These are phyloP conservation scores for Petrosia ficiformis DNA, from an alignment of 37 sponge, comb jelly and placozoan genomes.

Conservation along the genomic window DNA sequence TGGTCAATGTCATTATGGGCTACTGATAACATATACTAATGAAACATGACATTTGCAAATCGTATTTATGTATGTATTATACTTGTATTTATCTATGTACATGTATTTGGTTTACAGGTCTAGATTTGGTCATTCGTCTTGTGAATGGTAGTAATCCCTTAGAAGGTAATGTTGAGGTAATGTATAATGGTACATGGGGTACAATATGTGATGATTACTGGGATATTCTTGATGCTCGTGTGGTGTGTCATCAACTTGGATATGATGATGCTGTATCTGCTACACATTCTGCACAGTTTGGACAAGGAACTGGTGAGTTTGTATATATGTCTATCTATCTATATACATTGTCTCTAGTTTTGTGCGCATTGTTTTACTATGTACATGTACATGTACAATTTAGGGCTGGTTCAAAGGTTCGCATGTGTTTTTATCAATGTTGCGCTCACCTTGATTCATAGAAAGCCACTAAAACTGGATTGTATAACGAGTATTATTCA, in stretches of 20 bases:
- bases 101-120: not conserved
- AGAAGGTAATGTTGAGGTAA: constrained; percentile 7
- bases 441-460: no score
- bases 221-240: constrained; percentile 35
- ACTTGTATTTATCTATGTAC: no score
- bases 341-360: constrained; percentile 65
- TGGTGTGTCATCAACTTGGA: constrained; percentile 62
- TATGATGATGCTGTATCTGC: constrained; percentile 30
- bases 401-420: constrained; percentile 6
- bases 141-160: constrained; percentile 6
- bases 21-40: no score
- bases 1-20: no score
- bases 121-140: constrained; percentile 4
- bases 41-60: no score
- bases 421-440: no score
- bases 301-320: constrained; percentile 45
- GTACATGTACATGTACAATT: not conserved
- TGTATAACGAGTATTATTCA: constrained; percentile 47
- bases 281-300: constrained; percentile 33
- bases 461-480: constrained; percentile 46
- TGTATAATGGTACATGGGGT: constrained; percentile 27
- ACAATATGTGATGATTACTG: constrained; percentile 48
- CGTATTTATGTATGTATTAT: no score
- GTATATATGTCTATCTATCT: no score
- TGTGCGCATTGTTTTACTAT: no score